A percentile compares a stretch with the other conserved stretches of the same genome.
phyloP scores from a whole-genome alignment of 1,140 invertebrate species.

The Drosophila repleta region DNA sequence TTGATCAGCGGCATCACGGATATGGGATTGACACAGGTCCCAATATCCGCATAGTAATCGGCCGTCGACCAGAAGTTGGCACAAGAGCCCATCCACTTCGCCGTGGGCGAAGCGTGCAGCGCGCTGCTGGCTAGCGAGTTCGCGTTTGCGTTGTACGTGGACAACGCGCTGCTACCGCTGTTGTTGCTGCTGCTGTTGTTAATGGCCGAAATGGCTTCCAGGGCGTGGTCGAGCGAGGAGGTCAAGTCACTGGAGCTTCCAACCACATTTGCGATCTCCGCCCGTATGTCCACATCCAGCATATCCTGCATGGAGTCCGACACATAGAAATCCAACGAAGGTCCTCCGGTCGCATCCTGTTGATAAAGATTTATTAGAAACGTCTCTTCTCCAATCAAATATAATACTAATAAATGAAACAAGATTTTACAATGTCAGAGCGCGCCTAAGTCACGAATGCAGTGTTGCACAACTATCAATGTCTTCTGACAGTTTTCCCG shows the following conservation, averaged over 20 bases:
- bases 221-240: conserved; percentile 70
- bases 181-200: conserved; percentile 54
- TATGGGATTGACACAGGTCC: conserved; percentile 91
- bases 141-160: conserved; percentile 55
- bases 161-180: conserved; percentile 20
- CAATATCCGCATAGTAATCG: conserved; percentile 89
- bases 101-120: conserved; percentile 71
- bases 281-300: conserved; percentile 92
- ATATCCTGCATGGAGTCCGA: conserved; percentile 90
- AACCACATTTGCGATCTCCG: conserved; percentile 90
- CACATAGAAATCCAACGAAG: conserved; percentile 86
- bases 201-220: conserved; percentile 70
- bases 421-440: no score
- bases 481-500: no score
- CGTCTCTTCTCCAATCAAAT: no score
- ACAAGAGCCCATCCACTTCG: conserved; percentile 85
- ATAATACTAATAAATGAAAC: no score
- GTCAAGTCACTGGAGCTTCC: conserved; percentile 87
- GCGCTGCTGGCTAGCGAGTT: conserved; percentile 57
- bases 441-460: no score
- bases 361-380: conserved; percentile 11
- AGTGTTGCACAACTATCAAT: no score
- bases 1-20: conserved; percentile 87
- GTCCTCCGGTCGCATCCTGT: conserved; percentile 85
- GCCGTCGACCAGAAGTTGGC: conserved; percentile 88